Evolutionary conservation across 2,113 vertebrate species (phyloP).

Genomic region (Peucedramus taeniatus): DNA sequence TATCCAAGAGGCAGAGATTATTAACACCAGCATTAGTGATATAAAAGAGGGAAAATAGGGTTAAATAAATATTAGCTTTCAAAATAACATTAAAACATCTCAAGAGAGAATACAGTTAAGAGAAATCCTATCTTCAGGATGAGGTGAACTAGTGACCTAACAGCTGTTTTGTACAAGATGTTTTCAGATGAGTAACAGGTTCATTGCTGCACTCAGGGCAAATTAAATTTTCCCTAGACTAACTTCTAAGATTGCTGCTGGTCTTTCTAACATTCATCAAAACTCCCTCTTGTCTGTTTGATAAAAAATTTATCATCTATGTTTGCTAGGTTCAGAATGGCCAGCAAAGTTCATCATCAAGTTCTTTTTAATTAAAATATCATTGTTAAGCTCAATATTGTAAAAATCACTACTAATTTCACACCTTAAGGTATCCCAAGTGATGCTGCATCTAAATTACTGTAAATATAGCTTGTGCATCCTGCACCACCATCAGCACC

Average conservation of each 20-base stretch:
- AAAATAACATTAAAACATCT: background rate
- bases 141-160: background rate
- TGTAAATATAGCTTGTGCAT: background rate
- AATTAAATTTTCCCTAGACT: background rate
- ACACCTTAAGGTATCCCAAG: background rate
- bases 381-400: background rate
- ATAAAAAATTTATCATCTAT: background rate
- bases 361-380: background rate
- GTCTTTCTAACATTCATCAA: background rate
- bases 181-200: background rate
- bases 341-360: background rate
- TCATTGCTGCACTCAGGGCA: background rate
- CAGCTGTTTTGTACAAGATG: background rate
- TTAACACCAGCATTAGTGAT: background rate
- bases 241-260: background rate
- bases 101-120: background rate
- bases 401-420: background rate
- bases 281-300: background rate
- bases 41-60: background rate
- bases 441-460: background rate
- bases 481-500: background rate
- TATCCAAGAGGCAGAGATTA: background rate
- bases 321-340: background rate
- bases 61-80: slow-evolving; percentile 3
- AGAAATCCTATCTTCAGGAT: background rate